Base-by-base conservation (phyloP, 2,113 vertebrate genomes). In the Hippocampus mohnikei region DNA sequence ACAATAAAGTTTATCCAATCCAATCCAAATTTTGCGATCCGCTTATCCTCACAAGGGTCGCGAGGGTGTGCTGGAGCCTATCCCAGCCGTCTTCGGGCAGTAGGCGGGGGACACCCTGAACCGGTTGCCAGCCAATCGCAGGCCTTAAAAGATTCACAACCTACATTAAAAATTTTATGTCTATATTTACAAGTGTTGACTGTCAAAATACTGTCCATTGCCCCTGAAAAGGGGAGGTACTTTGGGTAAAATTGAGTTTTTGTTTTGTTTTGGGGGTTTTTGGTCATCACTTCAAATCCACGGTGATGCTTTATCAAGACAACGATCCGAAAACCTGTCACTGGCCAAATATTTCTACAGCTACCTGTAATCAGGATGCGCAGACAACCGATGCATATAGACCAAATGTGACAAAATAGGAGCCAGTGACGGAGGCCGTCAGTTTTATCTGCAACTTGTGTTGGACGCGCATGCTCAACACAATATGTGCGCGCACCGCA, bases 311-410 rank as follows among this genome's bases (percentile, higher is more conserved):
- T 21, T 55, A n/a, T 55, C 10, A 55, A n/a, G 21, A 60, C 77
- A 68, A 55, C 74, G 59, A 77, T 70, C 62, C 66, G 52, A 41
- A 73, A 73, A 80, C 42, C 58, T 0, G 60, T 60, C 68, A 53
- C 60, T 41, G 48, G 5, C 52, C 52, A 55, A 55, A 55, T 55
- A 55, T 18, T 50, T 50, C 18, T 6, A 7, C 21, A 55, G 21
- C 6, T 23, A 21, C 21, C 18, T 10, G 21, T 66, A 44, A 66
- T 48, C 70, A 62, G 27, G 33, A 25, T n/a, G 46, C 37, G 29
- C 48, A 66, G 23, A 71, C 62, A 73, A 58, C 68, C 27, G 41
- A 67, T 52, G 10, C 55, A 75, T 60, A 72, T 20, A 59, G 66
- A 46, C 37, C 27, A 27, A 75, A 69, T 71, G 42, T 1, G 62